Percentiles rank a stretch among this genome's conserved stretches.
phyloP scores from a whole-genome alignment of 2,888 invertebrate genomes.

The Orthosia incerta region DNA sequence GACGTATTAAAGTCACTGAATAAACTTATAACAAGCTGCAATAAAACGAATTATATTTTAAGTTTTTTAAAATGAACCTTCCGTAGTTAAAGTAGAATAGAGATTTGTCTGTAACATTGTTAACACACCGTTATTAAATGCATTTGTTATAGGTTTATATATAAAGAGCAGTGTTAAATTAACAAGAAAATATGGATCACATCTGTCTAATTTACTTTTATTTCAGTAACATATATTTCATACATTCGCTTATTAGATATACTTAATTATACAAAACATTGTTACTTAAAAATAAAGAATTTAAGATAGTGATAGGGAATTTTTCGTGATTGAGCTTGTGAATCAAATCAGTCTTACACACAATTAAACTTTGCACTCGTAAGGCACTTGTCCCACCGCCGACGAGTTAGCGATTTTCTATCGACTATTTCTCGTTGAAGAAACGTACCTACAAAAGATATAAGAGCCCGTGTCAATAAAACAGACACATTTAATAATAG shows the following conservation, averaged over 20 bases:
- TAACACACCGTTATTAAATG: conserved; percentile 62
- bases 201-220: conserved; percentile 48
- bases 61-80: conserved; percentile 18
- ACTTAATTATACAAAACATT: conserved; percentile 63
- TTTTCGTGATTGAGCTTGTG: conserved; percentile 75
- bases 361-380: conserved; percentile 52
- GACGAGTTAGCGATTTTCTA: too few relatives aligned
- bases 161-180: conserved; percentile 43
- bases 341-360: conserved; percentile 80
- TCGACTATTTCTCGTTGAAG: too few relatives aligned
- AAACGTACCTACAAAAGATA: too few relatives aligned
- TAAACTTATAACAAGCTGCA: not conserved
- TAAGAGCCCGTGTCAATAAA: too few relatives aligned
- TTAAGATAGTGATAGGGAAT: conserved; percentile 45
- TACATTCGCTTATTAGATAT: conserved; percentile 52
- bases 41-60: not conserved
- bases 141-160: conserved; percentile 51
- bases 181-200: conserved; percentile 54
- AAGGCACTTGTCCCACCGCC: too few relatives aligned
- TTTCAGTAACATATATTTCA: conserved; percentile 49
- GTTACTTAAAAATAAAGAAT: conserved; percentile 71
- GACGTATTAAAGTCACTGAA: not conserved
- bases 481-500: too few relatives aligned
- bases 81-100: conserved; percentile 55
- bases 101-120: conserved; percentile 55